Evolutionary conservation across 2,888 invertebrate genomes (phyloP).

Genomic region (Amiota minor): DNA sequence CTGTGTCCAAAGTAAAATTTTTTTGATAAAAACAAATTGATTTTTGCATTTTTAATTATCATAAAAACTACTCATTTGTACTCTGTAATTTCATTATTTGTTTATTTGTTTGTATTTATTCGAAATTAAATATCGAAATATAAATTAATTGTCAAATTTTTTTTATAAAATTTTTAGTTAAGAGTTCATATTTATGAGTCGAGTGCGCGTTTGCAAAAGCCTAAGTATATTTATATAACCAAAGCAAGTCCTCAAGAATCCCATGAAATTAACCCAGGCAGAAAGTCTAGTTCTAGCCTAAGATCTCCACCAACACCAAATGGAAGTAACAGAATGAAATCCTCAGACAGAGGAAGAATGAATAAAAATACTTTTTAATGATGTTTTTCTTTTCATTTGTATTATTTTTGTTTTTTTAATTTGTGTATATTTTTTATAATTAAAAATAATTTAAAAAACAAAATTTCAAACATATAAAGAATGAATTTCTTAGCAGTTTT

Average conservation of each 20-base stretch:
- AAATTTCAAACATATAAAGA: too few species aligned
- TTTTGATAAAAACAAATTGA: background rate
- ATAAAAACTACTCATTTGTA: background rate
- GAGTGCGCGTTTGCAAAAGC: slow-evolving; percentile 56
- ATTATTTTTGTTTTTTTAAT: background rate
- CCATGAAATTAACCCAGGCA: background rate
- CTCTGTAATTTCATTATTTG: too few species aligned
- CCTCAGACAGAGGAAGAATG: too few species aligned
- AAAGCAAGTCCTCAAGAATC: slow-evolving; percentile 33
- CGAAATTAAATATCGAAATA: too few species aligned
- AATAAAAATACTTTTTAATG: too few species aligned
- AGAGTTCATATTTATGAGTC: slow-evolving; percentile 59
- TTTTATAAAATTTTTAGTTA: slow-evolving; percentile 49
- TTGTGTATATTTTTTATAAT: background rate
- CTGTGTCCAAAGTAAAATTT: background rate
- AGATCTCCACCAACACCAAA: background rate
- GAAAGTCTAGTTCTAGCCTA: background rate
- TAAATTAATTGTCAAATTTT: background rate
- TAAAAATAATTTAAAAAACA: too few species aligned
- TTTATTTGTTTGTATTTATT: too few species aligned
- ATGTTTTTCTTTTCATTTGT: too few species aligned
- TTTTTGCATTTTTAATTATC: background rate
- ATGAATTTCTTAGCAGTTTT: too few species aligned
- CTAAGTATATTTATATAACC: slow-evolving; percentile 50
- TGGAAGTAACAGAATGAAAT: background rate